Evolutionary conservation across 2,797 vertebrate genomes (phyloP).

Genomic region (Lacerta viridis): DNA sequence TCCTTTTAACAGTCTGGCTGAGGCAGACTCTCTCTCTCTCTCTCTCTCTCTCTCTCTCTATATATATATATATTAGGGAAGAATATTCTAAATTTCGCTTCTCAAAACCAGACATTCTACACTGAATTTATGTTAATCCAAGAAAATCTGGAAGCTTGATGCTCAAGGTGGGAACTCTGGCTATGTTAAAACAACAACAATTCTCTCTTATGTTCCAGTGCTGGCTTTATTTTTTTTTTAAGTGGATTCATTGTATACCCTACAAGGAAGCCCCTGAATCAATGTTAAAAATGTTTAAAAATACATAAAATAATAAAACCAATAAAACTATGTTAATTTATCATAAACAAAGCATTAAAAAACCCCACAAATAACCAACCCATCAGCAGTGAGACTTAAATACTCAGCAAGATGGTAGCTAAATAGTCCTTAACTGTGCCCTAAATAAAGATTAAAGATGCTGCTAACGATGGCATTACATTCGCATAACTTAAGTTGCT

Average conservation of each 20-base stretch:
- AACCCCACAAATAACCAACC: not conserved
- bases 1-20: constrained; percentile 79
- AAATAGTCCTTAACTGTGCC: not conserved
- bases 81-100: constrained; percentile 78
- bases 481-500: not conserved
- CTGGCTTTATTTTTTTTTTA: not conserved
- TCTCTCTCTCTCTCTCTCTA: too few relatives aligned
- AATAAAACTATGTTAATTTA: not conserved
- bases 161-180: constrained; percentile 25
- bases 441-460: not conserved
- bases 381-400: not conserved
- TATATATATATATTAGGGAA: constrained; percentile 63
- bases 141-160: constrained; percentile 44
- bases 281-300: not conserved
- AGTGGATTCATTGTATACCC: not conserved
- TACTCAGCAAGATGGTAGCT: not conserved
- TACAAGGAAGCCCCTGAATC: not conserved
- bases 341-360: too few relatives aligned
- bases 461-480: too few relatives aligned
- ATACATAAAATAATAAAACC: not conserved
- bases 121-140: constrained; percentile 34
- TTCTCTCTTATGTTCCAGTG: constrained; percentile 24
- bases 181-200: constrained; percentile 38
- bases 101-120: constrained; percentile 76
- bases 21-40: too few relatives aligned